Evolutionary conservation across 2,113 vertebrate genomes (phyloP).

Genomic region (Camelus bactrianus): DNA sequence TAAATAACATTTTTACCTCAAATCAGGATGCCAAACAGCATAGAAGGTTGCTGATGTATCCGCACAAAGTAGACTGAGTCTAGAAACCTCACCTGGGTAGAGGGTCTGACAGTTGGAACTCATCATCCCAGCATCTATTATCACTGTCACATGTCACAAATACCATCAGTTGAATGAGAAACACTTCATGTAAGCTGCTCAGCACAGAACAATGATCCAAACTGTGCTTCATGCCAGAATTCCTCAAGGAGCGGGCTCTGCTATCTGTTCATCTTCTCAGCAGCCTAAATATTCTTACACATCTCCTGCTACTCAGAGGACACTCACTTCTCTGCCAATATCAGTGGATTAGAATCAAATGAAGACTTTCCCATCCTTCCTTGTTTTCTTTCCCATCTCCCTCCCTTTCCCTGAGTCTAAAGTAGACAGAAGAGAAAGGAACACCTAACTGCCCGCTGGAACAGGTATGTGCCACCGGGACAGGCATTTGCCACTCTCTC

Average conservation of each 20-base stretch:
- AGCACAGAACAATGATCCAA: neutral
- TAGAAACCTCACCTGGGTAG: neutral
- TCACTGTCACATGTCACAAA: neutral
- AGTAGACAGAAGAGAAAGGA: neutral
- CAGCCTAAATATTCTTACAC: neutral
- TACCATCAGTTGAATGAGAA: neutral
- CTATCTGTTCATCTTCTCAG: neutral
- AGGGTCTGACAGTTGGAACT: neutral
- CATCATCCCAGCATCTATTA: neutral
- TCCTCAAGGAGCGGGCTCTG: neutral
- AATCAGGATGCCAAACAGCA: neutral
- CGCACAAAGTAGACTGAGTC: neutral
- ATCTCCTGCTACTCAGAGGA: neutral
- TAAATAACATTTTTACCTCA: conserved; percentile 6
- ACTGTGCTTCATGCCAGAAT: neutral
- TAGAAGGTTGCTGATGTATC: neutral
- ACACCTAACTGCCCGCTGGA: rapidly evolving
- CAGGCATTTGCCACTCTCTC: neutral
- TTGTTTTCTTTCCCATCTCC: neutral
- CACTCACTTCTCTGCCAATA: neutral
- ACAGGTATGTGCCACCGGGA: neutral
- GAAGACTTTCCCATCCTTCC: neutral
- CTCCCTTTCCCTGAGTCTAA: neutral
- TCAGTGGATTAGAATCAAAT: neutral
- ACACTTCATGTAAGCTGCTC: neutral